Evolutionary conservation across 2,113 vertebrate genomes (phyloP), one percentile per base, ranked within the genome.

Genomic region (Oceanites oceanicus): DNA sequence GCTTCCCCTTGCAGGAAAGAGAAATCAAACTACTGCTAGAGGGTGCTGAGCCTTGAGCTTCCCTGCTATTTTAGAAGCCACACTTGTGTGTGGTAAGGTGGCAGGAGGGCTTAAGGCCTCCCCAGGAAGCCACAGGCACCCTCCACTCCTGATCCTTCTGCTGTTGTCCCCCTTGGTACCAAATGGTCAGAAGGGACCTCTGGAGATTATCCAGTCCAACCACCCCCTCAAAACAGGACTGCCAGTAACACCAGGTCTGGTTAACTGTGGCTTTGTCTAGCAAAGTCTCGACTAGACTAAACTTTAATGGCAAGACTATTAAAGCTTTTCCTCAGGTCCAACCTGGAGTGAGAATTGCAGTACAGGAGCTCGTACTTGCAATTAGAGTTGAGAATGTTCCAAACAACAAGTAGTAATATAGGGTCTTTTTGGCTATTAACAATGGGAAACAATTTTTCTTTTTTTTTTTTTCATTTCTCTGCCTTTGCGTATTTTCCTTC

Each of bases 271-370:
- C 30, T 83, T n/a, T 86, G 9, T 66, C 23, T 63, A 47, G 16
- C 29, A 15, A 68, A 50, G 32, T 42, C 47, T 50, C 58, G 17
- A 72, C 45, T 45, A 45, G 45, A 45, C 45, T 45, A 45, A 18
- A 45, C 8, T 45, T 19, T 45, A 45, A 45, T 45, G 19, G 22
- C 29, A 58, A 36, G 59, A 52, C 7, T 44, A 15, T 23, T 58
- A 22, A 83, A 71, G 20, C 23, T 55, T 36, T 91, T 45, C 34
- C 27, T 32, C 19, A 14, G 11, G 36, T 68, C 30, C 25, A 58
- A 9, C 4, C 1, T 0, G 0, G 29, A 49, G 13, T 18, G 23
- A 70, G 61, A 76, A 47, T 16, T 56, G 36, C 8, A 72, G 30
- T 68, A 26, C 20, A 61, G 40, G 10, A 73, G 23, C 22, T 68